phyloP scores from a whole-genome alignment of 1,140 invertebrate genomes.

The Hirudo medicinalis region DNA sequence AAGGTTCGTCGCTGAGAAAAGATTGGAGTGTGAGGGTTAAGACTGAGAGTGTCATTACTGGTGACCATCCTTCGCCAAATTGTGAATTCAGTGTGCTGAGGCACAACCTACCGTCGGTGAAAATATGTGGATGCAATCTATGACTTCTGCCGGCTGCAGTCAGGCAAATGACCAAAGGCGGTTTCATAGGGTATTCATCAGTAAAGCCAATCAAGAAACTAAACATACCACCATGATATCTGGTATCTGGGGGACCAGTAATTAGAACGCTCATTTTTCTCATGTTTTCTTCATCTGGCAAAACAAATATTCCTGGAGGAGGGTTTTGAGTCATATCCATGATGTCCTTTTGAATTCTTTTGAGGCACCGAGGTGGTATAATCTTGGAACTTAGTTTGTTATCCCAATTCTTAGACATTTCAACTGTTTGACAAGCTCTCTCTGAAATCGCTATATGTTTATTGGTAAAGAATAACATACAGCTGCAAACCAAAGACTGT shows the following conservation, averaged over 20 bases:
- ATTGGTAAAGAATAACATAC: too few relatives aligned
- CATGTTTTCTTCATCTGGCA: constrained; percentile 47
- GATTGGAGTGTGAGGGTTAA: constrained; percentile 51
- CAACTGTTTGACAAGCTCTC: too few relatives aligned
- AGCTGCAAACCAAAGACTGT: too few relatives aligned
- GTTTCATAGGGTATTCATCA: constrained; percentile 44
- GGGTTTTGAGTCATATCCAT: constrained; percentile 47
- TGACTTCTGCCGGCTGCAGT: constrained; percentile 51
- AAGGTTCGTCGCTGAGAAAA: constrained; percentile 49
- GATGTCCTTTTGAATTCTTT: constrained; percentile 35
- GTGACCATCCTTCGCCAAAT: constrained; percentile 50
- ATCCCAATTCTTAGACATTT: too few relatives aligned
- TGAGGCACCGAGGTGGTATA: too few relatives aligned
- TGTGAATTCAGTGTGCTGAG: constrained; percentile 52
- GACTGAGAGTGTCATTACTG: constrained; percentile 47
- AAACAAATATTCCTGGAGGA: constrained; percentile 48
- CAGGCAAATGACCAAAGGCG: constrained; percentile 50
- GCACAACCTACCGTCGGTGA: constrained; percentile 53
- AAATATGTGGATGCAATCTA: constrained; percentile 52
- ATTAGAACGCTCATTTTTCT: constrained; percentile 49
- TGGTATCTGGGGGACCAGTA: constrained; percentile 52
- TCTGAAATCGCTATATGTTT: too few relatives aligned
- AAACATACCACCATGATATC: constrained; percentile 54
- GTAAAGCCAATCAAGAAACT: constrained; percentile 49
- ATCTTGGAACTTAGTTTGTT: too few relatives aligned